phyloP scores from a whole-genome alignment of 1,140 invertebrate species.

The Fopius arisanus region DNA sequence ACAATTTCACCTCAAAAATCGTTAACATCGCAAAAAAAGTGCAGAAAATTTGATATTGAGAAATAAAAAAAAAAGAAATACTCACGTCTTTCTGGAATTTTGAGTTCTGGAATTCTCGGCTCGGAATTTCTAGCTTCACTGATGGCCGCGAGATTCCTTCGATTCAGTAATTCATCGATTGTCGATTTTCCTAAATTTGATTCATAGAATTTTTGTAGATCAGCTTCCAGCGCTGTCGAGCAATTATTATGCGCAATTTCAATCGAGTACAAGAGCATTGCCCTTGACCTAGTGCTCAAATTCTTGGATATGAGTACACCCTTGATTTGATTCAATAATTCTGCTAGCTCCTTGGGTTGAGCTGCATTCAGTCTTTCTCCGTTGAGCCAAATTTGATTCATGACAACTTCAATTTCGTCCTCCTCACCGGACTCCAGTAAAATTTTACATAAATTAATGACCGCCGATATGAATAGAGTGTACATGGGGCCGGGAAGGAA shows the following conservation, averaged over 20 bases:
- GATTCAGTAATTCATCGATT: constrained; percentile 10
- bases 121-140: background rate
- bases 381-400: constrained; percentile 33
- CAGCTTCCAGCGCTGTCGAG: constrained; percentile 7
- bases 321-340: constrained; percentile 29
- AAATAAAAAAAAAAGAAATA: background rate
- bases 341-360: constrained; percentile 15
- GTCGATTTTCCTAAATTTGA: constrained; percentile 17
- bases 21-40: too few species aligned
- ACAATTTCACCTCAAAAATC: too few species aligned
- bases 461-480: background rate
- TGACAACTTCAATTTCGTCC: constrained; percentile 35
- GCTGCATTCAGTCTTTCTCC: constrained; percentile 25
- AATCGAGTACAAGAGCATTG: constrained; percentile 33
- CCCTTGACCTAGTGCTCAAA: constrained; percentile 34
- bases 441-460: constrained; percentile 35
- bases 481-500: constrained; percentile 17
- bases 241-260: constrained; percentile 31
- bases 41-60: too few species aligned
- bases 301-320: constrained; percentile 33
- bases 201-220: constrained; percentile 33
- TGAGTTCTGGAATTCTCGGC: background rate
- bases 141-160: background rate
- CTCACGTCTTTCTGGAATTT: background rate
- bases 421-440: constrained; percentile 33